These are phyloP conservation scores for Tetragonula carbonaria DNA, from an alignment of 2,888 invertebrate genomes.

Conservation along the genomic window DNA sequence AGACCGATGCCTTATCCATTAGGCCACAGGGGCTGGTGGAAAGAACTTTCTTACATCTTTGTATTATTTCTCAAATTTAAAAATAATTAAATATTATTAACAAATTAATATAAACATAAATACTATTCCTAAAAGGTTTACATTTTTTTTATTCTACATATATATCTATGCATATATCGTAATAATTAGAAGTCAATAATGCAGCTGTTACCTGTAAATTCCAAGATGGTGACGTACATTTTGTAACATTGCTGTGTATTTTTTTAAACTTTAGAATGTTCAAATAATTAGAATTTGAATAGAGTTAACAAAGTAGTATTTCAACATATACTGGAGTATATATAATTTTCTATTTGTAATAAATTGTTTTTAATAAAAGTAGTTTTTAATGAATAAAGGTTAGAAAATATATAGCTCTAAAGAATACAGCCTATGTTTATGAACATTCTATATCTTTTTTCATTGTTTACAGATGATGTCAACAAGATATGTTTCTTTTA, in stretches of 20 bases:
- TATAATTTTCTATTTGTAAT: background rate
- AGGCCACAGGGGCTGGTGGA: constrained; percentile 90
- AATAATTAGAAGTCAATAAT: constrained; percentile 18
- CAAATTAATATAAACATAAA: background rate
- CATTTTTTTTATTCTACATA: background rate
- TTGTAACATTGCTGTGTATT: background rate
- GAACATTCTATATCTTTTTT: background rate
- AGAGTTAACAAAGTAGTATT: background rate
- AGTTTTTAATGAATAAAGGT: background rate
- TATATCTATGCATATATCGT: constrained; percentile 15
- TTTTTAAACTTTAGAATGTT: constrained; percentile 7
- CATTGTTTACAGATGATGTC: constrained; percentile 76
- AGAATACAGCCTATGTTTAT: background rate
- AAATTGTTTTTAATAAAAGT: background rate
- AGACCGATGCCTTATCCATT: constrained; percentile 94
- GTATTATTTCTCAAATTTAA: background rate
- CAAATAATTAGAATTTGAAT: constrained; percentile 10
- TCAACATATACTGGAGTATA: constrained; percentile 1
- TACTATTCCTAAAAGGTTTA: background rate
- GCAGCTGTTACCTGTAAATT: constrained; percentile 32
- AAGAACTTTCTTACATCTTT: background rate
- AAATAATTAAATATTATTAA: constrained; percentile 1
- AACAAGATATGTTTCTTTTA: constrained; percentile 86
- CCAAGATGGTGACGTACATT: constrained; percentile 48
- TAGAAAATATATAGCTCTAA: background rate